Evolutionary conservation across 92 coral and sea anemone species (phyloP), one percentile per base, ranked within the genome.

Genomic region (Palythoa grandis): DNA sequence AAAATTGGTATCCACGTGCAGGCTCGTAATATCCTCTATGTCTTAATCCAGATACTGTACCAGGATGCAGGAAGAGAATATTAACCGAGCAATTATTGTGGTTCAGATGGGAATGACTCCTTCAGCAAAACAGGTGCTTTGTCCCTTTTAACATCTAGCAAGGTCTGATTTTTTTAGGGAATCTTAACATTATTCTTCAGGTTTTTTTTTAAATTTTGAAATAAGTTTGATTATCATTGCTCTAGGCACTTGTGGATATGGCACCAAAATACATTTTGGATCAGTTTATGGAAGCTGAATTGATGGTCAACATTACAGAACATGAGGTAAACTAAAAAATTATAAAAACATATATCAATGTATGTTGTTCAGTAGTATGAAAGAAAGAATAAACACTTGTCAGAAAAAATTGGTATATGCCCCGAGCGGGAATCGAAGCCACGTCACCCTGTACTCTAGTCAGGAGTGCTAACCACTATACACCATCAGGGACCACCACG

Each of bases 81-180:
- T 96, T 19, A 96, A 87, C 83, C 90, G 98, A 79, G 98, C 98
- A 39, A 92, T 96, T 57, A 96, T 96, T 19, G 98, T 96, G 13
- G 98, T 96, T 25, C 98, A 96, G 83, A 90, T 96, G 95, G 98
- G 98, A 5, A 96, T 96, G 98, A 96, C 98, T 37, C 98, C 98
- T 2, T 96, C 98, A 35, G 98, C 98, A 5, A 96, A 96, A 90
- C 98, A 96, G 98, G 98, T 96, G 72, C 22, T 29, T 53, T 14
- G 5, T 13, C 11, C 25, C 25, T 63, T n/a, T n/a, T 1, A 19
- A 63, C 2, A 22, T 11, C 50, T 5, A 16, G 54, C 35, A 50
- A 71, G 76, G 11, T 7, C 40, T 70, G 3, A 38, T 5, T 7
- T 50, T n/a, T 12, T 80, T 63, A 35, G 9, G 50, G 50, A 43